Conservation (phyloP, 1,140 invertebrate genomes). For the Zophobas atratus region DNA sequence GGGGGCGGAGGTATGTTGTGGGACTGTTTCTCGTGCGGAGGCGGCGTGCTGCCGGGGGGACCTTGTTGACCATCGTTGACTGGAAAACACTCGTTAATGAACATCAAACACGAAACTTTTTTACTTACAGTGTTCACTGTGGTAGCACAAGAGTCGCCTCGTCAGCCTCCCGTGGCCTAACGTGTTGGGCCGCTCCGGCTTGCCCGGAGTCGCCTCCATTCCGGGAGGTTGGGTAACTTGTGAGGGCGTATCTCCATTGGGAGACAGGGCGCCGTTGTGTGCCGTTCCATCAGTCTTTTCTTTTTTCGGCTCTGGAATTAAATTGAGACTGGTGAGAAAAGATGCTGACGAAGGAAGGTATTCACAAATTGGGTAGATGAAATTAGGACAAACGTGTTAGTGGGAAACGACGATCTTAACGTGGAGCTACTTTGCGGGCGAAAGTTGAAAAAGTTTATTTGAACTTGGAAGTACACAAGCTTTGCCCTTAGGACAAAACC, state of each 20-base stretch:
- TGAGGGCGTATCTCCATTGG: slow-evolving; percentile 71
- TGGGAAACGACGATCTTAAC: no score
- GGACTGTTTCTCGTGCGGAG: slow-evolving; percentile 69
- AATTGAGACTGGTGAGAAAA: neutral
- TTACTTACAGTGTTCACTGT: slow-evolving; percentile 79
- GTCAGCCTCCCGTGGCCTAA: slow-evolving; percentile 81
- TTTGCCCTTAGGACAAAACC: no score
- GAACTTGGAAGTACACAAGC: no score
- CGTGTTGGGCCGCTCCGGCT: slow-evolving; percentile 82
- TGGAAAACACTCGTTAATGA: slow-evolving; percentile 60
- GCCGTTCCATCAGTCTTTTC: slow-evolving; percentile 88
- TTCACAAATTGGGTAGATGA: no score
- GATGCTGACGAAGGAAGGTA: no score
- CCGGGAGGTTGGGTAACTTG: slow-evolving; percentile 66
- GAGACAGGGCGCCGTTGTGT: slow-evolving; percentile 76
- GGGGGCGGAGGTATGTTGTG: slow-evolving; percentile 56
- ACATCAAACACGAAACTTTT: neutral
- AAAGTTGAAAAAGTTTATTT: no score
- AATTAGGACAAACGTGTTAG: no score
- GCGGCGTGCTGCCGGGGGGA: slow-evolving; percentile 72
- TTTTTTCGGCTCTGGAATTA: slow-evolving; percentile 86
- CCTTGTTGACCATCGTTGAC: slow-evolving; percentile 71
- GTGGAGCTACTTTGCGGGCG: no score
- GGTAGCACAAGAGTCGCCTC: slow-evolving; percentile 80
- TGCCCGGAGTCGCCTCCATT: slow-evolving; percentile 68